Percentiles rank a stretch among this genome's conserved stretches.
These are phyloP conservation scores for Dromius quadrimaculatus DNA, from an alignment of 2,888 invertebrate genomes.

Conservation along the genomic window DNA sequence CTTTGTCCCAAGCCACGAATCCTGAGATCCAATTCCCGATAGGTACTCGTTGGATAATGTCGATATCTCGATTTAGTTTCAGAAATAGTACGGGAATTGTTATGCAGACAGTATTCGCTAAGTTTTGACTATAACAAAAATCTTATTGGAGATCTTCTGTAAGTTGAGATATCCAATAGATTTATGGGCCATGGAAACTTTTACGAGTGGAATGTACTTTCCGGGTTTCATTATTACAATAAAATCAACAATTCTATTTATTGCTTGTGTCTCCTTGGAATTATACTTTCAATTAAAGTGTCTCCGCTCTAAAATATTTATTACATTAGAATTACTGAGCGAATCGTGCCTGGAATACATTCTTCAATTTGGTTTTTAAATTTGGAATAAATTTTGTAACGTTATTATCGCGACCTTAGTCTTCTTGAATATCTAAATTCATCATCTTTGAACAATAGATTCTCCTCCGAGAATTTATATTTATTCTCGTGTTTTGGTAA, in stretches of 20 bases:
- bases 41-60: conserved; percentile 10
- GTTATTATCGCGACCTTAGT: too few relatives aligned
- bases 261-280: conserved; percentile 1
- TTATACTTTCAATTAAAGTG: conserved; percentile 28
- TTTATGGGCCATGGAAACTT: conserved; percentile 26
- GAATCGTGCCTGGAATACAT: too few relatives aligned
- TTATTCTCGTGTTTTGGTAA: too few relatives aligned
- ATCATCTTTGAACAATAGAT: too few relatives aligned
- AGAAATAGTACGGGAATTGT: conserved; percentile 29
- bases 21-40: conserved; percentile 19
- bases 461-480: too few relatives aligned
- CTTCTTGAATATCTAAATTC: too few relatives aligned
- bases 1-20: neutral
- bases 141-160: conserved; percentile 33
- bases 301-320: conserved; percentile 3
- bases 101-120: conserved; percentile 30
- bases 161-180: conserved; percentile 29
- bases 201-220: conserved; percentile 15
- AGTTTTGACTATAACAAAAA: conserved; percentile 36
- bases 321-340: too few relatives aligned
- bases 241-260: conserved; percentile 29
- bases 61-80: conserved; percentile 23
- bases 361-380: too few relatives aligned
- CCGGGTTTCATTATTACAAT: conserved; percentile 29
- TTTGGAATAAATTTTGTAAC: too few relatives aligned